A percentile compares a stretch with the other conserved stretches of the same genome.
phyloP scores from a whole-genome alignment of 2,797 vertebrate genomes.

The Micropoecilia bifurca region DNA sequence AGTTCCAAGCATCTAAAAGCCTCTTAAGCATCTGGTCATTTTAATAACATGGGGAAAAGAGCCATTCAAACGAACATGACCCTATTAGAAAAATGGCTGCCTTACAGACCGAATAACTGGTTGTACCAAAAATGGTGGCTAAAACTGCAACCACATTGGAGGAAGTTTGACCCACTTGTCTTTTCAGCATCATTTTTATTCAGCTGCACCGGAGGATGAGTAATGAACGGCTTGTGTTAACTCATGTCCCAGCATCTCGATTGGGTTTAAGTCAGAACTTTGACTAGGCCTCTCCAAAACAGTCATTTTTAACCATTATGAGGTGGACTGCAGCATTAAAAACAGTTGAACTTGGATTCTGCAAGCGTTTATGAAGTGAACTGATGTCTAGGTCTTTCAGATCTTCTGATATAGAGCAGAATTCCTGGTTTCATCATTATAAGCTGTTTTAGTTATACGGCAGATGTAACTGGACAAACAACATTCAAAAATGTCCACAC shows the following conservation, averaged over 20 bases:
- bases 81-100: neutral
- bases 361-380: neutral
- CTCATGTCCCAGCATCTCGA: neutral
- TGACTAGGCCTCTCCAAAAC: neutral
- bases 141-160: neutral
- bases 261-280: neutral
- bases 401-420: neutral
- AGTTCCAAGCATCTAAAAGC: conserved; percentile 64
- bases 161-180: neutral
- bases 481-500: neutral
- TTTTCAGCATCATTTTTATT: neutral
- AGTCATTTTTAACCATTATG: neutral
- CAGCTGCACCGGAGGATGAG: neutral
- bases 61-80: neutral
- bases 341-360: neutral
- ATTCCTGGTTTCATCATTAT: neutral
- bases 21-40: neutral
- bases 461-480: neutral
- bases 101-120: neutral
- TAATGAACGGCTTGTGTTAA: neutral
- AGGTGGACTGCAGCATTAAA: neutral
- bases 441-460: neutral
- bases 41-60: neutral
- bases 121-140: neutral
- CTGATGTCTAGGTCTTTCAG: neutral